Percentiles rank a stretch among this genome's conserved stretches.
Conservation (phyloP, 2,888 invertebrate genomes). For the Maniola hyperantus region DNA sequence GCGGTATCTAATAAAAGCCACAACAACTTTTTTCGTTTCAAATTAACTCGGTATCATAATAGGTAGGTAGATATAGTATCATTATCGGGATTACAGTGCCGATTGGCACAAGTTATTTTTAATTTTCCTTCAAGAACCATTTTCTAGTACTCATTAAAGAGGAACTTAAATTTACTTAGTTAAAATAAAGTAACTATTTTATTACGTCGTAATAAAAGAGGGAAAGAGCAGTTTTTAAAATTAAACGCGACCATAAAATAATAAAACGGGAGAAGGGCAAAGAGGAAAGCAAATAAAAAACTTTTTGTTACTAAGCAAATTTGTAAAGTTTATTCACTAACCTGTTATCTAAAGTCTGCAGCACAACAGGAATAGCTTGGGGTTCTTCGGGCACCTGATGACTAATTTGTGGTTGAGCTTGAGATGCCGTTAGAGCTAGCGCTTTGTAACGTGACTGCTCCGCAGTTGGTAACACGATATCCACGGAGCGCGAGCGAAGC, state of each 20-base stretch:
- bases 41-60: neutral
- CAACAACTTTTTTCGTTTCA: constrained; percentile 29
- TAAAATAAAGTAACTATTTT: constrained; percentile 15
- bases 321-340: constrained; percentile 50
- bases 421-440: constrained; percentile 86
- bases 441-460: constrained; percentile 93
- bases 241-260: constrained; percentile 18
- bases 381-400: constrained; percentile 51
- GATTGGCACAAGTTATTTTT: neutral
- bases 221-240: constrained; percentile 18
- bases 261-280: constrained; percentile 43
- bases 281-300: constrained; percentile 39
- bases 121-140: neutral
- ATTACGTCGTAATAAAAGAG: constrained; percentile 6
- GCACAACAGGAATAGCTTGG: constrained; percentile 44
- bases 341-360: constrained; percentile 59
- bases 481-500: constrained; percentile 91
- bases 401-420: constrained; percentile 53
- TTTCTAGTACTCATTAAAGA: neutral
- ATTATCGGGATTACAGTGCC: constrained; percentile 1
- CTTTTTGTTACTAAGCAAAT: constrained; percentile 31
- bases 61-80: too few relatives aligned
- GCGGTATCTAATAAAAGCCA: constrained; percentile 5
- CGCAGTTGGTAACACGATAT: constrained; percentile 93
- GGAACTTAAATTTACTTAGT: neutral